A percentile compares a stretch with the other conserved stretches of the same genome.
Conservation (phyloP, 2,888 invertebrate species). For the Tineola bisselliella region DNA sequence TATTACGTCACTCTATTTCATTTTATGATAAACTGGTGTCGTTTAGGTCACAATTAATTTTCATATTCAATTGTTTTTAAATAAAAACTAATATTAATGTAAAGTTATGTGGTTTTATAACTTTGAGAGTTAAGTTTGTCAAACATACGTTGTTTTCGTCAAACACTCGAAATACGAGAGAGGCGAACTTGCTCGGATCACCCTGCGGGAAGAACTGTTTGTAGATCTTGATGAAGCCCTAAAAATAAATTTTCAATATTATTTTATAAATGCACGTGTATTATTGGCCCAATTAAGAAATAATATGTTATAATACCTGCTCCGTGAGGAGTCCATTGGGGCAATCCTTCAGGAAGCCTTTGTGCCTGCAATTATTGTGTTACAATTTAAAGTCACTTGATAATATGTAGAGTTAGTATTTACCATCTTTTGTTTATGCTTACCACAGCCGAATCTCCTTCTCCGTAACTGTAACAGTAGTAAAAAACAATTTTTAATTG, state of each 20-base stretch:
- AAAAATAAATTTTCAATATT: conserved; percentile 17
- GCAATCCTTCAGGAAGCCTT: conserved; percentile 96
- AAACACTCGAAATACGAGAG: conserved; percentile 97
- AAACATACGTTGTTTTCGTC: conserved; percentile 98
- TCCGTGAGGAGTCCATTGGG: conserved; percentile 95
- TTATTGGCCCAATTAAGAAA: background rate
- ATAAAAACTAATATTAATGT: too few relatives aligned
- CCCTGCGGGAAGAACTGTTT: conserved; percentile 99
- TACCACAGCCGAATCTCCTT: conserved; percentile 90
- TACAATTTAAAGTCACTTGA: too few relatives aligned
- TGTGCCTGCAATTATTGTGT: conserved; percentile 74
- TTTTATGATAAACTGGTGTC: background rate
- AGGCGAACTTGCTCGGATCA: conserved; percentile 98
- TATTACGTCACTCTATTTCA: conserved; percentile 11
- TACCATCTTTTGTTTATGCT: too few relatives aligned
- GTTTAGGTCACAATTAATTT: too few relatives aligned
- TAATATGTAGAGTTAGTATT: too few relatives aligned
- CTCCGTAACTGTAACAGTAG: conserved; percentile 82
- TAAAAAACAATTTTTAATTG: background rate
- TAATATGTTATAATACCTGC: conserved; percentile 72
- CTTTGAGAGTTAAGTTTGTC: too few relatives aligned
- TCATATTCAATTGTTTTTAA: too few relatives aligned
- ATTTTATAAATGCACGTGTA: too few relatives aligned
- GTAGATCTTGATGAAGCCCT: conserved; percentile 99
- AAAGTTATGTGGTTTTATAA: too few relatives aligned